Percentiles rank a stretch among this genome's conserved stretches.
Evolutionary conservation across 2,888 invertebrate species (phyloP).

Genomic region (Aspidiotus destructor): DNA sequence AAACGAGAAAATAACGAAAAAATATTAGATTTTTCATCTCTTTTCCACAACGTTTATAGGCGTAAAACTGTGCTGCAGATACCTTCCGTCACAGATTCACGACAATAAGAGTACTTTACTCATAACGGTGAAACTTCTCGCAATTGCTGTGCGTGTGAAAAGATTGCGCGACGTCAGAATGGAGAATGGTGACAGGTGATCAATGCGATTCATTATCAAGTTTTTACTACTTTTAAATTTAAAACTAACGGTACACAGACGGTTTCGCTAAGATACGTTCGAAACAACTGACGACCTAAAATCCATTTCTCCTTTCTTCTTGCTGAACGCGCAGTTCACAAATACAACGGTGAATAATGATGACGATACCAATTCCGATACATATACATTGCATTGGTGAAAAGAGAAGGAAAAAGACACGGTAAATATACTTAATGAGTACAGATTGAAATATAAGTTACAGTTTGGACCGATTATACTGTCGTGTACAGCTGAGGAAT

Average conservation of each 20-base stretch:
- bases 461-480: too few species aligned
- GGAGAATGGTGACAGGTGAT: conserved; percentile 2
- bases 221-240: conserved; percentile 27
- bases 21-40: too few species aligned
- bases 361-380: not conserved
- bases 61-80: too few species aligned
- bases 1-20: too few species aligned
- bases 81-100: too few species aligned
- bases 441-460: not conserved
- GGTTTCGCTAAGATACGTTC: conserved; percentile 14
- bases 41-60: too few species aligned
- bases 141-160: not conserved
- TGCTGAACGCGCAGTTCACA: not conserved
- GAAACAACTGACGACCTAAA: conserved; percentile 26
- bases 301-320: conserved; percentile 22
- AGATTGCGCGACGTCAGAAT: conserved; percentile 1
- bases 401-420: not conserved
- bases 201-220: conserved; percentile 3
- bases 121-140: conserved; percentile 4
- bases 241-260: conserved; percentile 27
- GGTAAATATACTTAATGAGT: not conserved
- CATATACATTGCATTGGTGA: not conserved
- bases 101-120: not conserved
- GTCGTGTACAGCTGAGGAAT: too few species aligned
- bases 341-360: not conserved